Evolutionary conservation across 2,797 vertebrate species (phyloP).

Genomic region (Gymnothorax javanicus): DNA sequence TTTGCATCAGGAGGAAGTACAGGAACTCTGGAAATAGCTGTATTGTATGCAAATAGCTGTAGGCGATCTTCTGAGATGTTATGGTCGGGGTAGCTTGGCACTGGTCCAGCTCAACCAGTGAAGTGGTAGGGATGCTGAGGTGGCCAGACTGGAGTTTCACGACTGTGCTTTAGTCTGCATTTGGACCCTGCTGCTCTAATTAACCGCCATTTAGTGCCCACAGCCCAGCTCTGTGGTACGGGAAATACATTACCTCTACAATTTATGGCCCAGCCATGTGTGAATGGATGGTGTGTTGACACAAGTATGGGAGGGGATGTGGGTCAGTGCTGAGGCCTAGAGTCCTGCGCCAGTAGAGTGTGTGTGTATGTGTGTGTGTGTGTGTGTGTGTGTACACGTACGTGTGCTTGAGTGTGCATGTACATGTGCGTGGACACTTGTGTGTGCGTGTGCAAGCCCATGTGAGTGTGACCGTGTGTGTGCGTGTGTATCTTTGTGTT

Average conservation of each 20-base stretch:
- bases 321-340: background rate
- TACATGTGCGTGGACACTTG: background rate
- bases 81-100: background rate
- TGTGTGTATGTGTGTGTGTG: too few species aligned
- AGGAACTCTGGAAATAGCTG: too few species aligned
- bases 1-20: too few species aligned
- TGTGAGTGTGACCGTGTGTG: constrained; percentile 29
- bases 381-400: background rate
- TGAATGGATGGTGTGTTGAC: background rate
- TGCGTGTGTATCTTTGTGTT: constrained; percentile 24
- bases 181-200: background rate
- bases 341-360: background rate
- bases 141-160: background rate
- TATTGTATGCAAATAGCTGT: background rate
- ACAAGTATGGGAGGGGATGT: background rate
- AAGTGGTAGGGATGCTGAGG: background rate
- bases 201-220: background rate
- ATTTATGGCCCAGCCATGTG: background rate
- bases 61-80: background rate
- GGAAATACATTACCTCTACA: background rate
- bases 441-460: background rate
- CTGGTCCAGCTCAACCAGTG: background rate
- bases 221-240: background rate
- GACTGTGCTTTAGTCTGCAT: background rate
- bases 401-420: background rate